phyloP scores from a whole-genome alignment of 1,140 invertebrate species.

The Ruditapes philippinarum region DNA sequence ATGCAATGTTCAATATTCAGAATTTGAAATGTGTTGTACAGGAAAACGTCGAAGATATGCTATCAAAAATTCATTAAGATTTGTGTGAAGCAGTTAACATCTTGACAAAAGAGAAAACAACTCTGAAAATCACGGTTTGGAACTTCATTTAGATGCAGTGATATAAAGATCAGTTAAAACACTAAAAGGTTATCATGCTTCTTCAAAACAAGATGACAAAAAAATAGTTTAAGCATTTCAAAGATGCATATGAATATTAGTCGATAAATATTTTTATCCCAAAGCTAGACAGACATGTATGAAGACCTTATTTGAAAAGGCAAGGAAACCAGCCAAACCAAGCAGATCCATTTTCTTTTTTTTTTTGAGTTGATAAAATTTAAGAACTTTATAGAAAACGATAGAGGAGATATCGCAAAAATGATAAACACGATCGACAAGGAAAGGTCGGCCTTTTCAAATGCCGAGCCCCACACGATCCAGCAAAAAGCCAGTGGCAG shows the following conservation, averaged over 20 bases:
- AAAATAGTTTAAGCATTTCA: not conserved
- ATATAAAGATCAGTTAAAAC: not conserved
- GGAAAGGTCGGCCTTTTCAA: too few species aligned
- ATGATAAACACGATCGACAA: too few species aligned
- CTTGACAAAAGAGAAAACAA: not conserved
- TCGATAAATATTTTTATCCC: not conserved
- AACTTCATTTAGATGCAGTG: not conserved
- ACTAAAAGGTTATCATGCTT: not conserved
- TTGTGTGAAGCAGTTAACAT: not conserved
- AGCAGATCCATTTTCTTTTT: too few species aligned
- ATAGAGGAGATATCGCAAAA: too few species aligned
- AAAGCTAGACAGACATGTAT: not conserved
- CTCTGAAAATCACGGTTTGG: not conserved
- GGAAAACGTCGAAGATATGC: not conserved
- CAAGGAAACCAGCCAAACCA: not conserved
- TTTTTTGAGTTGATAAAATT: conserved; percentile 31
- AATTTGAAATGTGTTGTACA: not conserved
- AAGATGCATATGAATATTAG: not conserved
- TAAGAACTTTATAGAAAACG: too few species aligned
- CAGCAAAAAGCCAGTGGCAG: too few species aligned
- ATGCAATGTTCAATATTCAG: conserved; percentile 27
- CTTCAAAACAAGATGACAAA: conserved; percentile 16
- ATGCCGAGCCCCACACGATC: too few species aligned
- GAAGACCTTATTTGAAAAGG: not conserved
- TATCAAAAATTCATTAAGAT: not conserved